phyloP scores from a whole-genome alignment of 2,113 vertebrate genomes.

The Empidonax traillii region DNA sequence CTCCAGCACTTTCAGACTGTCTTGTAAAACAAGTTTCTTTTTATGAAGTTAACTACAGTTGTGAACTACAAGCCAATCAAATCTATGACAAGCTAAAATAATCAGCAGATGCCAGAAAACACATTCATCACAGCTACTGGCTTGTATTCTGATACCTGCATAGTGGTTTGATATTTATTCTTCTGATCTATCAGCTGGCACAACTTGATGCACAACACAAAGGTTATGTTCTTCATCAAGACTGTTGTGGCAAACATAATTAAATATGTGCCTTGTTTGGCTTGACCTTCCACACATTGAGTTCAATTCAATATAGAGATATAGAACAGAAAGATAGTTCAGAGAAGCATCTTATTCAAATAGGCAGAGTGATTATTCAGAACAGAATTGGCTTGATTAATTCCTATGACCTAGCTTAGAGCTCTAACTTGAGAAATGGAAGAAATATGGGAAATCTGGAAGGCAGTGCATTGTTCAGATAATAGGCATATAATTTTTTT shows the following conservation, averaged over 20 bases:
- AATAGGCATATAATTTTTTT: not conserved
- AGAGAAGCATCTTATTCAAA: not conserved
- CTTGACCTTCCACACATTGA: not conserved
- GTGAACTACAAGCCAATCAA: not conserved
- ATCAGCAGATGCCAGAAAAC: not conserved
- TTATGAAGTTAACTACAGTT: slow-evolving; percentile 3
- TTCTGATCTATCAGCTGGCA: not conserved
- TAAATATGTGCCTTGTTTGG: not conserved
- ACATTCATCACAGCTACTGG: not conserved
- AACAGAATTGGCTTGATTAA: not conserved
- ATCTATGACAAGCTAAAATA: not conserved
- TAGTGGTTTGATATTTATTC: not conserved
- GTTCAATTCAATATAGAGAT: not conserved
- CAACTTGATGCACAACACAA: not conserved
- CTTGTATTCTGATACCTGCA: not conserved
- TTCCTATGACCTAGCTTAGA: not conserved
- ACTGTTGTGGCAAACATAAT: not conserved
- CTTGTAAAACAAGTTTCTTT: not conserved
- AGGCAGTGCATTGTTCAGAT: not conserved
- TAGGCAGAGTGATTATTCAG: not conserved
- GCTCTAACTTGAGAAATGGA: not conserved
- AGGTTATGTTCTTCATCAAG: not conserved
- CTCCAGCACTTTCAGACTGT: not conserved
- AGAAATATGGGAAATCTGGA: not conserved
- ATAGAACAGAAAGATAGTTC: not conserved